phyloP scores from a whole-genome alignment of 2,888 invertebrate genomes.

The Hyalella azteca region DNA sequence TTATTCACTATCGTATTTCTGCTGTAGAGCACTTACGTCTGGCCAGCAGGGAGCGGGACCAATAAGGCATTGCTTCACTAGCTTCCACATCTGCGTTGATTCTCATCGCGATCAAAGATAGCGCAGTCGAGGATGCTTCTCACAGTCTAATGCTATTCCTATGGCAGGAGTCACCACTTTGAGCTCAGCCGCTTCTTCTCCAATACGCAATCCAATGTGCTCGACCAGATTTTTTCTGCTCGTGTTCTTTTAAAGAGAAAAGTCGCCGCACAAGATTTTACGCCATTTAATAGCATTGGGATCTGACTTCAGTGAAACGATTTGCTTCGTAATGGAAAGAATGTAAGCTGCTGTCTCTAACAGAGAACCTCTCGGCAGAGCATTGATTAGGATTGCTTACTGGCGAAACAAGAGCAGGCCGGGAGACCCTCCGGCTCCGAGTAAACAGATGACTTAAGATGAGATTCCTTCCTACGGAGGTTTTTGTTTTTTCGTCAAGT shows the following conservation, averaged over 20 bases:
- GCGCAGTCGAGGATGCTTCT: neutral
- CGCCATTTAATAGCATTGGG: neutral
- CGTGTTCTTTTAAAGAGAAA: neutral
- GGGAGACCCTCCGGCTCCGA: neutral
- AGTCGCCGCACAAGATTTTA: neutral
- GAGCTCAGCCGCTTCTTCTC: neutral
- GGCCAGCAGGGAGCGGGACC: neutral
- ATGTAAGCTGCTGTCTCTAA: neutral
- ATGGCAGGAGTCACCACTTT: neutral
- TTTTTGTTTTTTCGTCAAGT: no score
- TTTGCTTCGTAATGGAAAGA: neutral
- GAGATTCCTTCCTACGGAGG: no score
- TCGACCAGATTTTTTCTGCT: neutral
- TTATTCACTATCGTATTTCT: no score
- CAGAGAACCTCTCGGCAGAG: no score
- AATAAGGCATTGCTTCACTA: conserved; percentile 12
- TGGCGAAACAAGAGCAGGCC: neutral
- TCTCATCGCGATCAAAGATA: neutral
- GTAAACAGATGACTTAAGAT: no score
- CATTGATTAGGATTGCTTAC: no score
- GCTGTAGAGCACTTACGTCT: no score
- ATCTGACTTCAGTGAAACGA: neutral
- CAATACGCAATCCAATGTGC: neutral
- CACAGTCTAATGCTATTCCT: neutral
- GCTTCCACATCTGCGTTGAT: conserved; percentile 7